Percentiles rank a stretch among this genome's conserved stretches.
These are phyloP conservation scores for Xestia xanthographa DNA, from an alignment of 2,888 invertebrate genomes.

Conservation along the genomic window DNA sequence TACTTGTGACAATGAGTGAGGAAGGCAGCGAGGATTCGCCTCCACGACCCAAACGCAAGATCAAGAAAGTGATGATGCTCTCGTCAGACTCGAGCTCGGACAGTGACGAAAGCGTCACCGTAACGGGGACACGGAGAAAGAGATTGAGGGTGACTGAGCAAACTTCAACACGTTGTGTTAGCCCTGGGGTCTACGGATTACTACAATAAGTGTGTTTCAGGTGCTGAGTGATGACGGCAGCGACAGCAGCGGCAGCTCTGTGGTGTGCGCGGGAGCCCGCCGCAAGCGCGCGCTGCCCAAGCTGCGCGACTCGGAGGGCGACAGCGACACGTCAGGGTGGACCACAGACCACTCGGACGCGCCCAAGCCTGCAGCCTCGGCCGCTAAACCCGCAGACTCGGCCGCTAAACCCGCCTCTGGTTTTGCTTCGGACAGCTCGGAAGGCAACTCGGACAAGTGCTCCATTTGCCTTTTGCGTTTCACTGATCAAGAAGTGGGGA, in stretches of 20 bases:
- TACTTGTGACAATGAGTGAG: constrained; percentile 83
- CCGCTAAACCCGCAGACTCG: constrained; percentile 58
- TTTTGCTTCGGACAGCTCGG: constrained; percentile 91
- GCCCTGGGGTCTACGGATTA: constrained; percentile 15
- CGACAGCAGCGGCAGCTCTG: constrained; percentile 84
- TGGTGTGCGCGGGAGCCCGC: constrained; percentile 74
- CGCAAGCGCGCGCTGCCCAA: constrained; percentile 81
- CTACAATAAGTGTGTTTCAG: constrained; percentile 77
- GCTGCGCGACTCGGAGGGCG: constrained; percentile 82
- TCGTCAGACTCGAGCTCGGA: constrained; percentile 85
- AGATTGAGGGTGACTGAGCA: constrained; percentile 84
- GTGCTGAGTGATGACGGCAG: constrained; percentile 89
- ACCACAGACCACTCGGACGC: constrained; percentile 73
- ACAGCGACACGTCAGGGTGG: constrained; percentile 82
- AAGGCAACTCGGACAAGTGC: constrained; percentile 95
- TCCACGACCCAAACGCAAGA: constrained; percentile 81
- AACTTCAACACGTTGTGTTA: constrained; percentile 25
- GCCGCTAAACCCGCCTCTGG: constrained; percentile 73
- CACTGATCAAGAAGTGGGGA: constrained; percentile 94
- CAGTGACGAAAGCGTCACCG: constrained; percentile 85
- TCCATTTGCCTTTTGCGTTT: constrained; percentile 97
- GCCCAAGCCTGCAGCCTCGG: constrained; percentile 50
- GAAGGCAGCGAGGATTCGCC: constrained; percentile 82
- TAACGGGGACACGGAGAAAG: constrained; percentile 83
- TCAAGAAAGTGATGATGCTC: constrained; percentile 81